Conservation (phyloP, 2,797 vertebrate genomes). For the Lepilemur ruficaudatus region DNA sequence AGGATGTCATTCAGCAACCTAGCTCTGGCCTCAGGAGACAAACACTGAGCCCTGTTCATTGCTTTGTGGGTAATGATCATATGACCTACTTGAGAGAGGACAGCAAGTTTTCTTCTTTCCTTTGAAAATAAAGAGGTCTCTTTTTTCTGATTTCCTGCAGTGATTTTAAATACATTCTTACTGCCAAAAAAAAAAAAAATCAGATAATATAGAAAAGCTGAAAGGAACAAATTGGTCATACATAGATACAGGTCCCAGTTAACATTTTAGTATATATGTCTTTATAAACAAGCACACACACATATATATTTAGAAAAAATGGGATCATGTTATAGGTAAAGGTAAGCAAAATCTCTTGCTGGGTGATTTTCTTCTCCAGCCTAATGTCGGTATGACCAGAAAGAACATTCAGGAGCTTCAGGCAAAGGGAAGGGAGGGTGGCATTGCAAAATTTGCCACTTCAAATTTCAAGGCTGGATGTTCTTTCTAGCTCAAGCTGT, state of each 20-base stretch:
- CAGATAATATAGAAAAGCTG: background rate
- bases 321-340: background rate
- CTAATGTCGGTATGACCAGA: slow-evolving; percentile 30
- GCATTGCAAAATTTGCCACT: slow-evolving; percentile 39
- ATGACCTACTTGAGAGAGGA: slow-evolving; percentile 19
- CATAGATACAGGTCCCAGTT: slow-evolving; percentile 6
- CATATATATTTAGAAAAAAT: background rate
- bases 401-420: slow-evolving; percentile 39
- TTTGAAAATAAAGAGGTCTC: slow-evolving; percentile 33
- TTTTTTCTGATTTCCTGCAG: background rate
- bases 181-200: background rate
- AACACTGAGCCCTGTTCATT: slow-evolving; percentile 19
- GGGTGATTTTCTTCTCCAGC: slow-evolving; percentile 35
- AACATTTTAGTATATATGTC: background rate
- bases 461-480: slow-evolving; percentile 60
- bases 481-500: slow-evolving; percentile 58
- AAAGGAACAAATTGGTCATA: slow-evolving; percentile 23
- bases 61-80: background rate
- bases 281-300: background rate
- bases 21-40: slow-evolving; percentile 36
- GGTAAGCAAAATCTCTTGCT: slow-evolving; percentile 41
- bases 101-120: slow-evolving; percentile 1
- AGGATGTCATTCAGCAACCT: slow-evolving; percentile 19
- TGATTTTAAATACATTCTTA: slow-evolving; percentile 18
- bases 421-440: background rate